A percentile compares a stretch with the other conserved stretches of the same genome.
phyloP scores from a whole-genome alignment of 2,113 vertebrate species.

The Tyrannus savana region DNA sequence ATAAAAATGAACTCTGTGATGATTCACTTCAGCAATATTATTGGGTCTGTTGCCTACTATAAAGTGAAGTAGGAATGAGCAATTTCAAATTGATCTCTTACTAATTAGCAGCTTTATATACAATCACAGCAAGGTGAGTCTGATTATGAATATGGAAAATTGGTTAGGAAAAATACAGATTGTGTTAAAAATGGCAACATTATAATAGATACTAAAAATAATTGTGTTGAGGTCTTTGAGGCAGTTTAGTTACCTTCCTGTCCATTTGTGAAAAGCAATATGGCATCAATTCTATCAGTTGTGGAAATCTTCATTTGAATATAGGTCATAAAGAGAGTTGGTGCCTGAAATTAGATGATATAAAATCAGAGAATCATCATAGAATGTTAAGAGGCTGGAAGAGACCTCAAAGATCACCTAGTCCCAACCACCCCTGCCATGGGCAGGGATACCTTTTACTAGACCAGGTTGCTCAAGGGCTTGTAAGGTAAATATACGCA shows the following conservation, averaged over 20 bases:
- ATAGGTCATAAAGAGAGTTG: neutral
- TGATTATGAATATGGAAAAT: neutral
- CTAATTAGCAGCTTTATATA: constrained; percentile 12
- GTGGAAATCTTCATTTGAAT: neutral
- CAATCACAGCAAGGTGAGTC: constrained; percentile 3
- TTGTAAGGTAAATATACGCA: no score
- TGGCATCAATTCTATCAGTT: neutral
- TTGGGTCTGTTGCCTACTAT: neutral
- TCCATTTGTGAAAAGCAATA: neutral
- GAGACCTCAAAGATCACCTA: neutral
- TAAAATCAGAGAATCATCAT: neutral
- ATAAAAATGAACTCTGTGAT: neutral
- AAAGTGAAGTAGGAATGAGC: neutral
- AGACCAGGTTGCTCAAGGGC: neutral
- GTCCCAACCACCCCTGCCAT: neutral
- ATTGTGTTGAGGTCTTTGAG: neutral
- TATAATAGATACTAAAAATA: constrained; percentile 18
- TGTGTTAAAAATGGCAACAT: neutral
- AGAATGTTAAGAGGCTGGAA: neutral
- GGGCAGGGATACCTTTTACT: neutral
- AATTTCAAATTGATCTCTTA: constrained; percentile 21
- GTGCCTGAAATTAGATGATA: neutral
- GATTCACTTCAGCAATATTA: neutral
- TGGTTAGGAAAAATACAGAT: neutral
- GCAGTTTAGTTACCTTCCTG: constrained; percentile 7